Evolutionary conservation across 2,113 vertebrate species (phyloP).

Genomic region (Irena cyanogastra): DNA sequence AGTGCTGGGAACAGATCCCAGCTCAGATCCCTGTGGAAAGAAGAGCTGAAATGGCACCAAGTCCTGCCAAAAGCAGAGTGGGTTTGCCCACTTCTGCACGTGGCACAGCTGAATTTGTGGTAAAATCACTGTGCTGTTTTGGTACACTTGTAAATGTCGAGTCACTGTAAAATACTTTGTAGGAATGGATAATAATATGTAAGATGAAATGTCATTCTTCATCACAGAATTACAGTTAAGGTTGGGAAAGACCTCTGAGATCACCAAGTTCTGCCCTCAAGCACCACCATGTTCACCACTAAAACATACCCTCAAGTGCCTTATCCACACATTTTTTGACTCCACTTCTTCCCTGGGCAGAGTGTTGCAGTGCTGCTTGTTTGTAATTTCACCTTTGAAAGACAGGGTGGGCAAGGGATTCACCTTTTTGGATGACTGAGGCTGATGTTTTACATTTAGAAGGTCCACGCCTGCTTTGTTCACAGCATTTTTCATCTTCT

Average conservation of each 20-base stretch:
- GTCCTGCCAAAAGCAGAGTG: background rate
- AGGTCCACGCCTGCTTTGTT: background rate
- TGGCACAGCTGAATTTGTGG: background rate
- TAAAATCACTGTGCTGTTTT: background rate
- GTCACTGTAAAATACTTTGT: background rate
- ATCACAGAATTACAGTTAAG: rapidly evolving
- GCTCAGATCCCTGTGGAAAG: background rate
- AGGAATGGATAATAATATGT: background rate
- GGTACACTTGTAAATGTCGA: background rate
- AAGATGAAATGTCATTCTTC: rapidly evolving
- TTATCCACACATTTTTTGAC: background rate
- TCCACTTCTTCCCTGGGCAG: background rate
- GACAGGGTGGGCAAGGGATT: rapidly evolving
- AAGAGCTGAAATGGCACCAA: background rate
- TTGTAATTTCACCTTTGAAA: background rate
- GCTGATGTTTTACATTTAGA: background rate
- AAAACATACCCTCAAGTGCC: no score
- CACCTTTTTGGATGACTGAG: background rate
- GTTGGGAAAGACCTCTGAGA: background rate
- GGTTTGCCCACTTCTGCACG: background rate
- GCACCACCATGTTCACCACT: background rate
- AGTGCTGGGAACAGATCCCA: constrained; percentile 34
- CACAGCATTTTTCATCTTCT: background rate
- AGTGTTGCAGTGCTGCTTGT: background rate
- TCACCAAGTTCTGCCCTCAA: background rate